These are phyloP conservation scores for Calonectris borealis DNA, from an alignment of 2,113 vertebrate genomes.

Conservation along the genomic window DNA sequence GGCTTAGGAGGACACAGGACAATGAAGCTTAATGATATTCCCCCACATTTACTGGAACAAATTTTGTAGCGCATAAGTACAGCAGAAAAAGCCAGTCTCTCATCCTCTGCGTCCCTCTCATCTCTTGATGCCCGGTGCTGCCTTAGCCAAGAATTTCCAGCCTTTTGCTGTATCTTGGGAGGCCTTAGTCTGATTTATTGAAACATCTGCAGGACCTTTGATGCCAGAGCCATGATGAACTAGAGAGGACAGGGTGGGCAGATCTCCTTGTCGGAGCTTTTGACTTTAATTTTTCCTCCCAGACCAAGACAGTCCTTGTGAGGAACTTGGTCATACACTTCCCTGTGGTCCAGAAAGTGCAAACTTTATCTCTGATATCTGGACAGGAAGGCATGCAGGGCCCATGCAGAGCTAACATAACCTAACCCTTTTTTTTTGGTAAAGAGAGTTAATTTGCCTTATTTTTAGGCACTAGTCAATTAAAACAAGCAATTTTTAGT, in stretches of 20 bases:
- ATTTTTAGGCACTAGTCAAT: neutral
- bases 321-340: neutral
- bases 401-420: neutral
- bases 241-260: neutral
- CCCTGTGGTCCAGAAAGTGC: rapidly evolving
- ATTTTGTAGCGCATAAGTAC: neutral
- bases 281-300: neutral
- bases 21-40: neutral
- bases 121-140: neutral
- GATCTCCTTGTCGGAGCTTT: neutral
- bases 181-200: neutral
- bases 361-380: neutral
- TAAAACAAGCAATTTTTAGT: neutral
- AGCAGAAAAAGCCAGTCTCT: neutral
- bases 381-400: neutral
- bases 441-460: neutral
- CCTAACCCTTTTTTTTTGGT: neutral
- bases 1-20: neutral
- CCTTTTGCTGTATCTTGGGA: neutral
- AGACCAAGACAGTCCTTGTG: neutral
- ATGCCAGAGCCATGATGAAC: neutral
- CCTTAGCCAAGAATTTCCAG: neutral
- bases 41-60: neutral
- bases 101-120: neutral
- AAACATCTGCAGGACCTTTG: neutral